Evolutionary conservation across 2,113 vertebrate genomes (phyloP), one percentile per base, ranked within the genome.

Genomic region (Cnemophilus loriae): DNA sequence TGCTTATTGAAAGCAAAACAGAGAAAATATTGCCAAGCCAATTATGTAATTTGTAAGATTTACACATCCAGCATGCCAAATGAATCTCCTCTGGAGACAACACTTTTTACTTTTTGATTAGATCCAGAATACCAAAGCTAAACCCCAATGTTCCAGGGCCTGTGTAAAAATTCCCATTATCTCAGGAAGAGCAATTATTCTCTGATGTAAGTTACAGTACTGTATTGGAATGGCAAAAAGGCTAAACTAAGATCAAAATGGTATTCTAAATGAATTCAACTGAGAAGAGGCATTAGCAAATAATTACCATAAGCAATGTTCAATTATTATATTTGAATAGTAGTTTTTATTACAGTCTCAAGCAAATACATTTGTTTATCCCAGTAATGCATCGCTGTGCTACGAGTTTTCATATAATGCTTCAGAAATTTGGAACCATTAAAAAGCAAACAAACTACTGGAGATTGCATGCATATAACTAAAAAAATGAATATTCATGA

Each of bases 131-230:
- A 84, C 56, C 42, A 86, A 73, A 79, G 28, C 64, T 92, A 61
- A 86, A 87, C 50, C 46, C 44, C 55, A 76, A 1, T 68, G 46
- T 88, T 83, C 88, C 61, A 65, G 84, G 37, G 37, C 41, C 86
- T 92, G 49, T 60, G 74, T 83, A 55, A 75, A 90, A 94, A 76
- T 94, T 91, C 89, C 59, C 71, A 33, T 95, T 94, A 67, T 93
- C 76, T 95, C 74, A 95, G 79, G 37, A 95, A 92, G 71, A 91
- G 56, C 67, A 91, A 60, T 95, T 91, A 89, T 83, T 95, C 73
- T 93, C 60, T 68, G 14, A 76, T 55, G 44, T 65, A 88, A 80
- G 90, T 55, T 85, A 68, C 76, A 73, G 37, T 82, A 82, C 87
- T 87, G 19, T 80, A 42, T 95, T 70, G 77, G 73, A 95, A 83